Base-by-base conservation (phyloP, 2,797 vertebrate species). In the Mormyrops boulengeri region DNA sequence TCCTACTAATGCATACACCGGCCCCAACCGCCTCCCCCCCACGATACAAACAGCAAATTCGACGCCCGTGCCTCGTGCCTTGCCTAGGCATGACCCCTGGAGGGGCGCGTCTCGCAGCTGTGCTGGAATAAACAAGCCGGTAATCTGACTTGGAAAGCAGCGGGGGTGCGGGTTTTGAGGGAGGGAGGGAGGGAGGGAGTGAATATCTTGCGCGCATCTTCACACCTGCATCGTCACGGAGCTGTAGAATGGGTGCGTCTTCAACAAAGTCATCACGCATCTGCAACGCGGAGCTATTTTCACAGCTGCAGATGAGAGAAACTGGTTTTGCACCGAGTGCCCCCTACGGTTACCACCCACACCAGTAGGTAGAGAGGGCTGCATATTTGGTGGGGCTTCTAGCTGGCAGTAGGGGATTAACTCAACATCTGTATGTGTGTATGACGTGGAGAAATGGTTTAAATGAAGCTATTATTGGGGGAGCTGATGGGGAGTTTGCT, bases 151-250 rank as follows among this genome's bases (percentile, higher is more conserved):
- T 84, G 53, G 84, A 38, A 88, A 85, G 87, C 7, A 12, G 5
- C 2, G 2, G 53, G 62, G 22, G 14, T 44, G 50, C 38, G 47
- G 22, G 17, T 12, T 38, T 4, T 34, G n/a, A 7, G 50, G 53
- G 69, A 0, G 57, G 30, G n/a, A 7, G 50, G 4, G 22, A 0
- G 41, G 9, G 2, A 11, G 26, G 6, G 9, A 38, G 19, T 52
- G 49, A 86, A 86, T 86, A 53, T 17, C 7, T 87, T 14, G 14
- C 8, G n/a, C 17, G 55, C 85, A 41, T 87, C 84, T 86, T 49
- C 84, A 89, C 57, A 89, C 82, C 60, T 69, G 82, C 84, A 66
- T 30, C n/a, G 66, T 60, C 17, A 52, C 19, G 30, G 62, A 80
- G 69, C 47, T 34, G 17, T n/a, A 12, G 55, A 60, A 87, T 41